These are phyloP conservation scores for Hydrotaea cyrtoneurina DNA, from an alignment of 2,888 invertebrate genomes.

Conservation along the genomic window DNA sequence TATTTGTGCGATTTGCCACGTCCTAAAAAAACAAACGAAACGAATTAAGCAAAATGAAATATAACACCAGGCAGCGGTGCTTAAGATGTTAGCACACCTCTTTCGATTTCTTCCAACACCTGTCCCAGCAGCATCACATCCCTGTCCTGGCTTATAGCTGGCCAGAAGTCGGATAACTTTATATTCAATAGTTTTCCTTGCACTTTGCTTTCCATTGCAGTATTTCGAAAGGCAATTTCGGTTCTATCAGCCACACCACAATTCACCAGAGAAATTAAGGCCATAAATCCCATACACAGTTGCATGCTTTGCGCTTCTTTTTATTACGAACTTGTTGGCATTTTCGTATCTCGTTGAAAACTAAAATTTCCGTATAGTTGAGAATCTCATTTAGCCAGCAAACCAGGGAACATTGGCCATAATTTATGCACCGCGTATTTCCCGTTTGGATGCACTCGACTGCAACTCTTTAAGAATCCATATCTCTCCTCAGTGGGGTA, in stretches of 20 bases:
- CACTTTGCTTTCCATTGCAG: no score
- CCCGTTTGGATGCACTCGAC: slow-evolving; percentile 63
- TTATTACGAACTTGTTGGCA: slow-evolving; percentile 41
- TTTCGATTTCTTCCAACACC: slow-evolving; percentile 59
- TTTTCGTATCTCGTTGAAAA: slow-evolving; percentile 48
- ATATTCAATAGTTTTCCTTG: neutral
- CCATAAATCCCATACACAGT: slow-evolving; percentile 16
- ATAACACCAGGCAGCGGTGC: neutral
- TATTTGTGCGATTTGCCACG: slow-evolving; percentile 78
- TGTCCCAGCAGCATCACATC: slow-evolving; percentile 50
- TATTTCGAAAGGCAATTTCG: no score
- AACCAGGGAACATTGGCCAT: neutral
- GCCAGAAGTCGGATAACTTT: slow-evolving; percentile 57
- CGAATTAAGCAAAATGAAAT: neutral
- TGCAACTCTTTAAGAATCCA: slow-evolving; percentile 44
- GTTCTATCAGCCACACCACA: neutral
- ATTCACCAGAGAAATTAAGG: neutral
- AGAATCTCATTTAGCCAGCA: neutral
- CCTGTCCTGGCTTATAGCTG: slow-evolving; percentile 67
- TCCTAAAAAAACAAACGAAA: slow-evolving; percentile 69
- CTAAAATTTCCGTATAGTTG: slow-evolving; percentile 45
- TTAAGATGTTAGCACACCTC: slow-evolving; percentile 67
- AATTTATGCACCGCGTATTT: slow-evolving; percentile 62
- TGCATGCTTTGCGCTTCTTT: slow-evolving; percentile 1
- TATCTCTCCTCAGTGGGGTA: neutral